Base-by-base conservation (phyloP, 2,888 invertebrate species). In the Sinohyriopsis cumingii region DNA sequence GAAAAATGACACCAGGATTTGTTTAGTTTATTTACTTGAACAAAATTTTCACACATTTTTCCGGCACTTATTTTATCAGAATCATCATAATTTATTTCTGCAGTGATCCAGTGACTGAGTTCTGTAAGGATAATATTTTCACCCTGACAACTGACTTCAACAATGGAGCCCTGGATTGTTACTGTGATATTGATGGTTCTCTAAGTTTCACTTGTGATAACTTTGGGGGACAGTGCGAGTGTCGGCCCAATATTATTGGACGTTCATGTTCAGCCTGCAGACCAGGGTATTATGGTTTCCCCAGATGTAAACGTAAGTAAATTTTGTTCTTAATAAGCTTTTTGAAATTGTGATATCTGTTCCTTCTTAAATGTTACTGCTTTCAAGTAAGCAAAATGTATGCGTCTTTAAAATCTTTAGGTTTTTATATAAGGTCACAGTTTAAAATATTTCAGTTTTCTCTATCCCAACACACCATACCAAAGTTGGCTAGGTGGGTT, bases 191-290 rank as follows among this genome's bases (percentile, higher is more conserved):
- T 83, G 93, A 94, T 71, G 98, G 99, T 0, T 95, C 97, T 0
- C 91, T 92, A 65, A 95, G 94, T 84, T 95, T 98, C 87, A 94
- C 95, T 82, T 99, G 99, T 88, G 94, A 95, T 76, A 93, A 94
- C 57, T 98, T 97, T 89, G 99, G 99, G 0, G 99, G 99, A 0
- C 98, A 99, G 90, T 99, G 99, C 89, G 93, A 94, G 6, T 99
- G 99, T 90, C 94, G 94, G 85, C 93, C 94, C 0, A 95, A 99
- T 89, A 95, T 99, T 2, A 97, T 99, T 78, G 99, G 99, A 1
- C 92, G 98, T 55, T 93, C 79, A 33, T 90, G 90, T 76, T 82
- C 87, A 12, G 82, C 83, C 19, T 90, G 90, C 72, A 93, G 94
- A 74, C 96, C 97, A 0, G 98, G 98, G 0, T 98, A 93, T 90